Conservation (phyloP, 2,113 vertebrate genomes). For the Lycocorax pyrrhopterus region DNA sequence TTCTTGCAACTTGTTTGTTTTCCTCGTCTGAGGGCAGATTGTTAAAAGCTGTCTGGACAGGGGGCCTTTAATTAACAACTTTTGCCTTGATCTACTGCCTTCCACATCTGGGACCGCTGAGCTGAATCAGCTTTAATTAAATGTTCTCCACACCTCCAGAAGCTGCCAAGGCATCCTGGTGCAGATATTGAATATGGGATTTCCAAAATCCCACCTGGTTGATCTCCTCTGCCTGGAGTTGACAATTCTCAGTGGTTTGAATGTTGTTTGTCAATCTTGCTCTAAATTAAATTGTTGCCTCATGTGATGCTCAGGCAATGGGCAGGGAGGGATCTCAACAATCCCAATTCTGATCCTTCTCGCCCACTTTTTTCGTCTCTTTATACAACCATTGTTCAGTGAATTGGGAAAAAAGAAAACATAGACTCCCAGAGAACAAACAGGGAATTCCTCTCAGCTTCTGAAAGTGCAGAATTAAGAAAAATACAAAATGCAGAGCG, state of each 20-base stretch:
- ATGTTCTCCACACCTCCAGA: background rate
- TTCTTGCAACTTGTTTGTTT: background rate
- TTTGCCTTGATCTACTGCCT: background rate
- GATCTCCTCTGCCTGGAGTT: background rate
- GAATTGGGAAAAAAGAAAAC: background rate
- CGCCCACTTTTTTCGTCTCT: background rate
- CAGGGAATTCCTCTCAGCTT: background rate
- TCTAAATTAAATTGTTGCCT: background rate
- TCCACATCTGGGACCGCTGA: background rate
- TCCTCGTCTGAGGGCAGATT: background rate
- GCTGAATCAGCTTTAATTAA: conserved; percentile 24
- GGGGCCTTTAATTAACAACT: conserved; percentile 6
- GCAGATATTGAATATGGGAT: background rate
- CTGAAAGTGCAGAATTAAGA: background rate
- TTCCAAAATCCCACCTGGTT: background rate
- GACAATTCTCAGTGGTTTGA: background rate
- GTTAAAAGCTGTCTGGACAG: background rate
- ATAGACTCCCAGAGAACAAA: background rate
- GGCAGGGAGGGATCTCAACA: background rate
- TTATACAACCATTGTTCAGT: background rate
- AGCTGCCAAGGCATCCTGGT: background rate
- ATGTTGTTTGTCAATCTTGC: background rate
- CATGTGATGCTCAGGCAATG: rapidly evolving
- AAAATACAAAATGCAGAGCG: background rate
- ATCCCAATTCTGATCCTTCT: background rate